Percentiles rank a stretch among this genome's conserved stretches.
phyloP scores from a whole-genome alignment of 2,113 vertebrate species.

The Mungos mungo region DNA sequence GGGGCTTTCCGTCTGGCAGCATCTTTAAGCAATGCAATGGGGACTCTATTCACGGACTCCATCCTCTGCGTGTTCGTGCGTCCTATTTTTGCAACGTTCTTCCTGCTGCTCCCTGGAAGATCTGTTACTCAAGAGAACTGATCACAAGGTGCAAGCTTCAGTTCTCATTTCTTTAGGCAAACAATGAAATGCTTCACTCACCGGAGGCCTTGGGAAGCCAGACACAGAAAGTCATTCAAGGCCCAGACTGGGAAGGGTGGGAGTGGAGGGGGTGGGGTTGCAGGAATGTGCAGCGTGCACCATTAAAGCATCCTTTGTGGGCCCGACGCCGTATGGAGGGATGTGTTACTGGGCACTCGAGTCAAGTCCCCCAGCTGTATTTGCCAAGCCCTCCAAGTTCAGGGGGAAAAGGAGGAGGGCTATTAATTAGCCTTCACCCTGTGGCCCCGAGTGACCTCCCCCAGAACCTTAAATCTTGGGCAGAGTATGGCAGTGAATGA shows the following conservation, averaged over 20 bases:
- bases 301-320: neutral
- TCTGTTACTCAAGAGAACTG: slow-evolving; percentile 1
- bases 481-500: neutral
- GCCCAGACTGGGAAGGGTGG: neutral
- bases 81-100: neutral
- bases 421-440: neutral
- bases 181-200: neutral
- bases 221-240: neutral
- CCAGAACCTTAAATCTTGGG: neutral
- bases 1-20: neutral
- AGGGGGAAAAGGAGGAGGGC: neutral
- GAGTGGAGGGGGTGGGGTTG: neutral
- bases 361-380: neutral
- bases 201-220: neutral
- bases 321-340: fast-evolving
- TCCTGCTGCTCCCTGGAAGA: neutral
- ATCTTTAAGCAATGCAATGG: fast-evolving
- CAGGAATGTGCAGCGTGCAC: neutral
- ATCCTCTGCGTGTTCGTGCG: fast-evolving
- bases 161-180: neutral
- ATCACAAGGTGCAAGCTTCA: neutral
- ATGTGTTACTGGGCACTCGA: neutral
- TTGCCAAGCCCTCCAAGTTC: neutral
- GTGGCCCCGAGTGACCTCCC: neutral
- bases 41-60: neutral